Evolutionary conservation across 2,888 invertebrate genomes (phyloP), one percentile per base, ranked within the genome.

Genomic region (Hydropsyche betteni): DNA sequence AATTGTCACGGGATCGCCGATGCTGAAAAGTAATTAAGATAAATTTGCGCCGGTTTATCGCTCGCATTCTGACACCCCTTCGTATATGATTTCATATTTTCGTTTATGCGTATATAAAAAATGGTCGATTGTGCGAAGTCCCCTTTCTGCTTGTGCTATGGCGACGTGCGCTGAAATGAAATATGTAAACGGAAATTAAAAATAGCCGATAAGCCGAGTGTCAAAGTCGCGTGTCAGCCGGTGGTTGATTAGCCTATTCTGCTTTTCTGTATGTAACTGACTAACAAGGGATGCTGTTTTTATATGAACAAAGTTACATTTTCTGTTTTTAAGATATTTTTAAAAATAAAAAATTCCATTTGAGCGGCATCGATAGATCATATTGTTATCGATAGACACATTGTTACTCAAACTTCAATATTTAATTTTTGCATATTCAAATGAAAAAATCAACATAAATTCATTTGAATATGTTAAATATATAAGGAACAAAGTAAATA

Each of bases 131-230:
- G 58, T 58, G 16, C 58, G 58, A 16, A 14, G 7, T 61, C 61
- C 64, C 64, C 64, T 64, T 64, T 36, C 34, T 12, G 36, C 64
- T 55, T 58, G 14, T 16, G 16, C 16, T 44, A 44, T 44, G 10
- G 44, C 44, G 24, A n/a, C 36, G 64, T 64, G 64, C 34, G 64
- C 64, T 24, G 64, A 53, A 72, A 61, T 55, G 58, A 61, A 77
- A 77, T 75, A 75, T 74, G 69, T 52, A 71, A 75, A 75, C 77
- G 77, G 77, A 77, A 77, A 77, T 77, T 77, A 77, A 77, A 77
- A 75, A 77, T 75, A 61, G 61, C 64, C 34, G 77, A 77, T 77
- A 77, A 77, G 70, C 74, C 74, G 51, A 72, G 72, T 72, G 72
- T 72, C 72, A 72, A 55, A 72, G 72, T 52, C 72, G 58, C 72